Evolutionary conservation across 2,113 vertebrate species (phyloP).

Genomic region (Octodon degus): DNA sequence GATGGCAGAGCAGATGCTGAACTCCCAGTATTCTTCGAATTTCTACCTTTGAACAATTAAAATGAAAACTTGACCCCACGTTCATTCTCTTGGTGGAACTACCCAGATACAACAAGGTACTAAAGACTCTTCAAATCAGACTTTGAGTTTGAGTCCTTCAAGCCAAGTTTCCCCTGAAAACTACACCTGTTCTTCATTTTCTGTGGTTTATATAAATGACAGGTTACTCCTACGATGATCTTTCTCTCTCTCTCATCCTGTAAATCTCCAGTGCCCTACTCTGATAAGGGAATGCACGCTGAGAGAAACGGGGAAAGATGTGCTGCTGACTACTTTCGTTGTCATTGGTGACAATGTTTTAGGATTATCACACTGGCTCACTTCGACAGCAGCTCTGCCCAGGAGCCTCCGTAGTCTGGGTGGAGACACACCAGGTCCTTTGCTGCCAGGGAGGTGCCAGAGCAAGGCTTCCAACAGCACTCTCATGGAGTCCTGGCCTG

Average conservation of each 20-base stretch:
- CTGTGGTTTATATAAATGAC: not conserved
- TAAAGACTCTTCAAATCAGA: conserved; percentile 34
- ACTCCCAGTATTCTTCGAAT: not conserved
- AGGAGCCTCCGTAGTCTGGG: not conserved
- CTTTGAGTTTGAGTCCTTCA: not conserved
- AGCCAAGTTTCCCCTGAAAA: conserved; percentile 3
- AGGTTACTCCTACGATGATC: not conserved
- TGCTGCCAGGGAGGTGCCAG: not conserved
- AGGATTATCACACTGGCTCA: not conserved
- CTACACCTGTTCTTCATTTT: not conserved
- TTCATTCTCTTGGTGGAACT: not conserved
- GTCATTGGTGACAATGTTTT: rapidly evolving
- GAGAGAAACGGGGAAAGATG: not conserved
- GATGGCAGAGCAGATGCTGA: not conserved
- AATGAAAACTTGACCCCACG: not conserved
- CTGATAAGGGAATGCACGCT: not conserved
- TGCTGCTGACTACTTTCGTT: not conserved
- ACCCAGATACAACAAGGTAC: not conserved
- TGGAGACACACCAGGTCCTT: not conserved
- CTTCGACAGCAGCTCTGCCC: not conserved
- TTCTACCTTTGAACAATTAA: conserved; percentile 16
- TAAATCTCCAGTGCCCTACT: not conserved
- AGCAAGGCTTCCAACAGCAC: not conserved
- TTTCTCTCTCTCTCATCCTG: not conserved
- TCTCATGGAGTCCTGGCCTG: not conserved